phyloP scores from a whole-genome alignment of 2,888 invertebrate species.

The Carterocephalus palaemon region DNA sequence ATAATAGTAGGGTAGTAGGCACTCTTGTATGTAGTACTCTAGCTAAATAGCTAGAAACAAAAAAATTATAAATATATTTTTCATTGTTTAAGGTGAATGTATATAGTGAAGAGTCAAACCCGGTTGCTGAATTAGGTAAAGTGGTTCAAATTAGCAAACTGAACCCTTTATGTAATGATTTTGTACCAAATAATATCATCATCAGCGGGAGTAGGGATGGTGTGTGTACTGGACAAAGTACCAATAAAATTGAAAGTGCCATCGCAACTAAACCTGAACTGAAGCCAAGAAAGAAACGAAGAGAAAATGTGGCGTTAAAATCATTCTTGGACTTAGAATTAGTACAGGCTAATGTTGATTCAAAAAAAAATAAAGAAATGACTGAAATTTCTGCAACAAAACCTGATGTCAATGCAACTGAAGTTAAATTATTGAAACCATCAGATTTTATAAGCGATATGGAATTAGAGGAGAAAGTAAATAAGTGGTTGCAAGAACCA shows the following conservation, averaged over 20 bases:
- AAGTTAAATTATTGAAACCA: constrained; percentile 37
- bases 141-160: constrained; percentile 18
- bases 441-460: constrained; percentile 34
- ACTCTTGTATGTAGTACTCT: no score
- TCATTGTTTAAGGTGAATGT: constrained; percentile 47
- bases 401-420: constrained; percentile 13
- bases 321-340: constrained; percentile 41
- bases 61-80: no score
- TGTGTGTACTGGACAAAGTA: background rate
- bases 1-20: no score
- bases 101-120: constrained; percentile 25
- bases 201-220: background rate
- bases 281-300: constrained; percentile 30
- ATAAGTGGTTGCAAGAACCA: constrained; percentile 11
- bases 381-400: no score
- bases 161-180: constrained; percentile 2
- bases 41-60: no score
- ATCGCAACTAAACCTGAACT: background rate
- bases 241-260: background rate
- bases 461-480: constrained; percentile 9
- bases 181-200: background rate
- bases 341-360: background rate
- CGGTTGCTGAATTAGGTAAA: constrained; percentile 26
- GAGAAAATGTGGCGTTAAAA: constrained; percentile 46
- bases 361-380: background rate